phyloP scores from a whole-genome alignment of 1,140 invertebrate genomes.

The Bombus breviceps region DNA sequence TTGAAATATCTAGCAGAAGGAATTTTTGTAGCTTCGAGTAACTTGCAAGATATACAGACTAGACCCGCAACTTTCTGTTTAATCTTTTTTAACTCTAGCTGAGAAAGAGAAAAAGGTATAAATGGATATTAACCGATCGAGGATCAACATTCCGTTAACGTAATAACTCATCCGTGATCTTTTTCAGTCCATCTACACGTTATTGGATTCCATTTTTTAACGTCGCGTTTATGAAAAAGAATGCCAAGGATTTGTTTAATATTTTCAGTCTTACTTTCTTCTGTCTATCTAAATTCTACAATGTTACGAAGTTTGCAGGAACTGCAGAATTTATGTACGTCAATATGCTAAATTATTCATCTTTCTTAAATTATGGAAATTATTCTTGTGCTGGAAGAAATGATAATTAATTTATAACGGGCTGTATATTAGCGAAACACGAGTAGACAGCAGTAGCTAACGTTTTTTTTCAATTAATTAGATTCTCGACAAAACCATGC shows the following conservation, averaged over 20 bases:
- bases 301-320: background rate
- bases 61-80: background rate
- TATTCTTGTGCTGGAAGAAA: background rate
- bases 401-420: background rate
- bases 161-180: too few relatives aligned
- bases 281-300: too few relatives aligned
- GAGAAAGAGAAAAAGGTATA: background rate
- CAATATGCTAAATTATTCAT: too few relatives aligned
- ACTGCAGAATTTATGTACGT: background rate
- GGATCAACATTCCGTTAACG: too few relatives aligned
- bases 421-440: background rate
- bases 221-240: too few relatives aligned
- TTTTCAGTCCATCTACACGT: too few relatives aligned
- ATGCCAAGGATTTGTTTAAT: too few relatives aligned
- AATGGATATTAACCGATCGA: background rate
- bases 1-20: background rate
- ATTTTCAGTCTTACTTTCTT: too few relatives aligned
- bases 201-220: too few relatives aligned
- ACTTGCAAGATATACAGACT: background rate
- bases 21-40: background rate
- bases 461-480: conserved; percentile 10
- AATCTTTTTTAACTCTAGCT: background rate
- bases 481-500: background rate
- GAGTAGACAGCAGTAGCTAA: background rate
- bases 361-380: too few relatives aligned